Evolutionary conservation across 2,888 invertebrate species (phyloP).

Genomic region (Agonopterix alstromeriana): DNA sequence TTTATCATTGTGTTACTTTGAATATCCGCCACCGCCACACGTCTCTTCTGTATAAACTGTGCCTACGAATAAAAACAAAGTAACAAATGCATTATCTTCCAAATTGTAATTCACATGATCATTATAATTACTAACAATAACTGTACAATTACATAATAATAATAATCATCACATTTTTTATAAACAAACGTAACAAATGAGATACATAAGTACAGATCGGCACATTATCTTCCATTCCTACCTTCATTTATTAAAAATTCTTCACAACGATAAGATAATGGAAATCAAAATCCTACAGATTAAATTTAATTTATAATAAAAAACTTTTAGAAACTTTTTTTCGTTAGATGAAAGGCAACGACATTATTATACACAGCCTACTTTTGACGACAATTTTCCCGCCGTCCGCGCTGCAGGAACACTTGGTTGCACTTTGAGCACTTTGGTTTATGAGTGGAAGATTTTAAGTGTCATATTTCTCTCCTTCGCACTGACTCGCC

Average conservation of each 20-base stretch:
- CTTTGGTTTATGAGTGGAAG: conserved; percentile 39
- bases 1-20: no score
- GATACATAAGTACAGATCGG: conserved; percentile 58
- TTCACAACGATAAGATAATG: conserved; percentile 13
- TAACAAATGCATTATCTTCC: not conserved
- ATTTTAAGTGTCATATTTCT: conserved; percentile 73
- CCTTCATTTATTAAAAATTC: conserved; percentile 7
- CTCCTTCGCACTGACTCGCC: conserved; percentile 86
- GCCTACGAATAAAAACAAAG: not conserved
- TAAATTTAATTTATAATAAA: conserved; percentile 44
- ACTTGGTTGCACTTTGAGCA: conserved; percentile 54
- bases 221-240: conserved; percentile 22
- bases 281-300: conserved; percentile 10
- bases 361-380: not conserved
- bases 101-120: not conserved
- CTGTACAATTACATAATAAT: conserved; percentile 39
- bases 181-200: conserved; percentile 39
- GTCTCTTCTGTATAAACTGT: no score
- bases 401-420: conserved; percentile 22
- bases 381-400: not conserved
- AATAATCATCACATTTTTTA: conserved; percentile 38
- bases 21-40: no score
- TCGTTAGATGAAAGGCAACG: conserved; percentile 5
- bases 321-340: conserved; percentile 10
- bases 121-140: conserved; percentile 13